These are phyloP conservation scores for Cyclura pinguis DNA, from an alignment of 2,797 vertebrate genomes.

Conservation along the genomic window DNA sequence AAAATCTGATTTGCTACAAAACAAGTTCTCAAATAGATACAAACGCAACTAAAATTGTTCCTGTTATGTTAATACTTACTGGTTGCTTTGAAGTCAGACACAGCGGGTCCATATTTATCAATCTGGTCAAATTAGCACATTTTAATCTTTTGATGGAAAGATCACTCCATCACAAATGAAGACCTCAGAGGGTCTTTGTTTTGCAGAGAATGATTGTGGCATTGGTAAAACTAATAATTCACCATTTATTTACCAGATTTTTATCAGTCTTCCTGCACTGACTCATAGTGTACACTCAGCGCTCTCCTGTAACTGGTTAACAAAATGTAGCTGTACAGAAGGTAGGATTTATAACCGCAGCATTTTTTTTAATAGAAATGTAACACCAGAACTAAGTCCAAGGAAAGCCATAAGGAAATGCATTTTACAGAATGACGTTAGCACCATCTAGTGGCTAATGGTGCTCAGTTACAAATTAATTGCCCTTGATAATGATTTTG, in stretches of 20 bases:
- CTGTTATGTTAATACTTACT: background rate
- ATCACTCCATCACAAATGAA: no score
- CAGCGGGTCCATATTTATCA: background rate
- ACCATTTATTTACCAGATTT: background rate
- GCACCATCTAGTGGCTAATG: constrained; percentile 28
- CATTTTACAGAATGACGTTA: background rate
- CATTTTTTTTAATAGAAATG: background rate
- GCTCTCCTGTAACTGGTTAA: background rate
- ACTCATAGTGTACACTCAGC: background rate
- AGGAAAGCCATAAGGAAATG: background rate
- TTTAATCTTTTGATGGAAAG: background rate
- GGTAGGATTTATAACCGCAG: background rate
- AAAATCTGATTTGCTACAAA: background rate
- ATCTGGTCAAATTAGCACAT: background rate
- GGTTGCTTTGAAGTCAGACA: background rate
- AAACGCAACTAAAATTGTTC: background rate
- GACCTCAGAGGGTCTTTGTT: no score
- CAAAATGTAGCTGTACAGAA: background rate
- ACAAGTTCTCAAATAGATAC: background rate
- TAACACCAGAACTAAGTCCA: background rate
- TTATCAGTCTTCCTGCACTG: background rate
- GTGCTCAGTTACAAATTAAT: background rate
- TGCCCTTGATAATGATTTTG: background rate
- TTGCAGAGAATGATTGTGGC: no score
- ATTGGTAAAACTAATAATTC: no score